Base-by-base conservation (phyloP, 2,888 invertebrate genomes). In the Callyntrura guangdongensis region DNA sequence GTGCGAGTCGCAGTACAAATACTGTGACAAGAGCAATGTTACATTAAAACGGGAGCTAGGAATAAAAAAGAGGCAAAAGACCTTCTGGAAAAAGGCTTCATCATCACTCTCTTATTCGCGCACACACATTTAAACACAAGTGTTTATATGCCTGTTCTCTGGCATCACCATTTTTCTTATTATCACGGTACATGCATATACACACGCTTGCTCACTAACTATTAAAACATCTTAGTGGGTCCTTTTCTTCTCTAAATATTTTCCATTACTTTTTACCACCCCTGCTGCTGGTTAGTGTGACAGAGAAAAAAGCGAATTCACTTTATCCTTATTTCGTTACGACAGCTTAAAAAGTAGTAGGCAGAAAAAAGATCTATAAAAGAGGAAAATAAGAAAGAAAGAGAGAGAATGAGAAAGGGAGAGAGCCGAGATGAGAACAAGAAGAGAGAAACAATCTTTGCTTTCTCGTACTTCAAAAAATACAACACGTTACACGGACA, bases 71-170 rank as follows among this genome's bases (percentile, higher is more conserved):
- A 47, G 22, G 56, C 27, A 79, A 59, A 36, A 64, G 47, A 59
- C 85, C 59, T 20, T 49, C 49, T 49, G 9, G 36, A 69, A 45
- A 85, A 56, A 53, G 56, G 36, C 85, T 74, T 74, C 74, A 36
- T 74, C 85, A 85, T 74, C 85, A 85, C 85, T 74, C 85, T 56
- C 74, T 85, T 74, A 85, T 74, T 85, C 85, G 45, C 85, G 74
- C 72, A 53, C 85, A 45, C 20, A 85, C 27, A 64, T 12, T 12
- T 20, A 49, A 17, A 84, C 53, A 64, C 45, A 74, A 12, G 11
- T 20, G 22, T 56, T 59, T 20, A 11, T n/a, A 17, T 81, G 27
- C 17, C 8, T 27, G 25, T 81, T 6, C 59, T n/a, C n/a, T 49
- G 61, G 9, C 61, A 49, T 22, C 20, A 12, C 61, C 49, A 45